Percentiles rank a stretch among this genome's conserved stretches.
These are phyloP conservation scores for Clarias macrocephalus DNA, from an alignment of 2,113 vertebrate species.

Conservation along the genomic window DNA sequence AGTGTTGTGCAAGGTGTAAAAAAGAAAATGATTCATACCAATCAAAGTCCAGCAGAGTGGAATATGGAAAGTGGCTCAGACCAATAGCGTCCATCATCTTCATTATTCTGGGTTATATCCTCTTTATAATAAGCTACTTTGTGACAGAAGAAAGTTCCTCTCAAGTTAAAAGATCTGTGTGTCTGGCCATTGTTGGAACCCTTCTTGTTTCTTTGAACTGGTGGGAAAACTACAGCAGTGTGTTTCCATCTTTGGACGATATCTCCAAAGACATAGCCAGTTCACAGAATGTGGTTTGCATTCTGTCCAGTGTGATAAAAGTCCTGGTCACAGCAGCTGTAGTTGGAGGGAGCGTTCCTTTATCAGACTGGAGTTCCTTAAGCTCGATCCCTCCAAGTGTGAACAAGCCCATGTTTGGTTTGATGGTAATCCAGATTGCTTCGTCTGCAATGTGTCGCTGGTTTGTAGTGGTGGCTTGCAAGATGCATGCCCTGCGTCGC, in stretches of 20 bases:
- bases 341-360: slow-evolving; percentile 21
- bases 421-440: slow-evolving; percentile 62
- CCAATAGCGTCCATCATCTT: slow-evolving; percentile 21
- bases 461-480: slow-evolving; percentile 69
- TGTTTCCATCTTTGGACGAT: slow-evolving; percentile 36
- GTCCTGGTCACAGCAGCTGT: slow-evolving; percentile 42
- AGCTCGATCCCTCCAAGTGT: slow-evolving; percentile 36
- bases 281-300: slow-evolving; percentile 42
- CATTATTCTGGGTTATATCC: slow-evolving; percentile 30
- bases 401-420: slow-evolving; percentile 51
- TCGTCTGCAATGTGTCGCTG: slow-evolving; percentile 70
- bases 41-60: not conserved
- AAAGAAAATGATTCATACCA: slow-evolving; percentile 1
- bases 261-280: slow-evolving; percentile 42
- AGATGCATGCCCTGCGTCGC: slow-evolving; percentile 69
- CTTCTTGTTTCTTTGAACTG: slow-evolving; percentile 52
- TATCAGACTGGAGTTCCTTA: slow-evolving; percentile 3
- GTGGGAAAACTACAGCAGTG: slow-evolving; percentile 54
- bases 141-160: not conserved
- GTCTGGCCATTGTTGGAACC: slow-evolving; percentile 42
- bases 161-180: not conserved
- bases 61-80: slow-evolving; percentile 11
- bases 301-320: slow-evolving; percentile 49
- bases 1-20: slow-evolving; percentile 28
- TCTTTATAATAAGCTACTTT: slow-evolving; percentile 36